Conservation (phyloP, 2,113 vertebrate genomes). For the Eolophus roseicapilla region DNA sequence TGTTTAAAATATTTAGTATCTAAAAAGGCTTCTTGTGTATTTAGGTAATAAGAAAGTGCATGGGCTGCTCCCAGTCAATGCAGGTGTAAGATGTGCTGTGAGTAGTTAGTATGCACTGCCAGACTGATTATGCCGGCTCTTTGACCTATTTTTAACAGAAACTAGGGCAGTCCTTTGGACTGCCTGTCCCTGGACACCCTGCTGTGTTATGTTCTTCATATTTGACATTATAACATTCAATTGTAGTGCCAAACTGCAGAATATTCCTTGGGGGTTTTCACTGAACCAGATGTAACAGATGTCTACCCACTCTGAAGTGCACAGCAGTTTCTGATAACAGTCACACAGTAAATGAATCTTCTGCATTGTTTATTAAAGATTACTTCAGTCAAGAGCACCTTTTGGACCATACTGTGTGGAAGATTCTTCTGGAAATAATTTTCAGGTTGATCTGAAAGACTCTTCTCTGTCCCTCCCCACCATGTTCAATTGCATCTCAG, state of each 20-base stretch:
- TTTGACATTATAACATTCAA: conserved; percentile 64
- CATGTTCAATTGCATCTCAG: background rate
- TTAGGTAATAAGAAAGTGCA: background rate
- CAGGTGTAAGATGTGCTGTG: conserved; percentile 25
- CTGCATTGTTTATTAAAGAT: background rate
- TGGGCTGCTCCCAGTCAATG: background rate
- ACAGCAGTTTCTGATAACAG: background rate
- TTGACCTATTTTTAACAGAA: conserved; percentile 83
- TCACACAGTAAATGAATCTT: background rate
- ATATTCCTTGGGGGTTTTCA: conserved; percentile 40
- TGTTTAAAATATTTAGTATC: conserved; percentile 1
- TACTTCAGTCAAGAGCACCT: background rate
- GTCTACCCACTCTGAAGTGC: conserved; percentile 25
- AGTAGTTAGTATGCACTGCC: conserved; percentile 77
- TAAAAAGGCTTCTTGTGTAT: background rate
- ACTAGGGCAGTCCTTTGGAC: conserved; percentile 77
- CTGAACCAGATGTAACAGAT: conserved; percentile 60
- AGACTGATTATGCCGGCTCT: conserved; percentile 76
- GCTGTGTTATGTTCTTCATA: conserved; percentile 65
- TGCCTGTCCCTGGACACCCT: conserved; percentile 72
- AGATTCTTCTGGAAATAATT: background rate
- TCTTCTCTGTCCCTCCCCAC: background rate
- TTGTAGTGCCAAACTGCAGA: conserved; percentile 20
- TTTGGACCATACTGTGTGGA: background rate
- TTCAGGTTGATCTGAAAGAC: background rate